These are phyloP conservation scores for Myotis yumanensis DNA, from an alignment of 2,113 vertebrate species.

Conservation along the genomic window DNA sequence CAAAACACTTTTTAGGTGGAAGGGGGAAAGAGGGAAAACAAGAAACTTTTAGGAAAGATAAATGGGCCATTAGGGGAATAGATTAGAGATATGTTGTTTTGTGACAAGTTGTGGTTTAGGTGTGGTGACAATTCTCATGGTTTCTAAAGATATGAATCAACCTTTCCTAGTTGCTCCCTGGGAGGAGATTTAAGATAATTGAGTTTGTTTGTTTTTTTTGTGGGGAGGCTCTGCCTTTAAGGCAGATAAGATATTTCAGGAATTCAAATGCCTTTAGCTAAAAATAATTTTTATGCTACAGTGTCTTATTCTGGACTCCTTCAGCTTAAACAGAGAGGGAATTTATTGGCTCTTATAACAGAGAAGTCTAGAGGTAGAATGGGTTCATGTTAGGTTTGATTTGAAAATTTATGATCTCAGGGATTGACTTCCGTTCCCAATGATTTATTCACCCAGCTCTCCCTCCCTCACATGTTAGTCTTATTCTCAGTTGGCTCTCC, in stretches of 20 bases:
- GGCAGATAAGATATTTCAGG: conserved; percentile 32
- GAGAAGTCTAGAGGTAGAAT: conserved; percentile 15
- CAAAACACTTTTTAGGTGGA: not conserved
- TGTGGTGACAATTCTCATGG: not conserved
- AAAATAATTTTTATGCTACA: conserved; percentile 33
- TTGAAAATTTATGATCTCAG: conserved; percentile 3
- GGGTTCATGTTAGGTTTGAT: not conserved
- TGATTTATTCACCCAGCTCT: not conserved
- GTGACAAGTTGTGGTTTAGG: not conserved
- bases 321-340: conserved; percentile 30
- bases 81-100: not conserved
- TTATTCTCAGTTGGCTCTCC: not conserved
- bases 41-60: conserved; percentile 25
- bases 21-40: not conserved
- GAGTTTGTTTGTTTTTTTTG: not conserved
- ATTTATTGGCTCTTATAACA: conserved; percentile 15
- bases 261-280: conserved; percentile 44
- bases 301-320: conserved; percentile 14
- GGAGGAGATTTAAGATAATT: conserved; percentile 11
- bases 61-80: not conserved
- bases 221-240: conserved; percentile 27
- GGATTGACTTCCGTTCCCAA: conserved; percentile 3
- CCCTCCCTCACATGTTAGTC: not conserved
- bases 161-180: conserved; percentile 10
- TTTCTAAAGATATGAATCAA: not conserved